Conservation (phyloP, 2,113 vertebrate genomes). For the Lagopus leucura region DNA sequence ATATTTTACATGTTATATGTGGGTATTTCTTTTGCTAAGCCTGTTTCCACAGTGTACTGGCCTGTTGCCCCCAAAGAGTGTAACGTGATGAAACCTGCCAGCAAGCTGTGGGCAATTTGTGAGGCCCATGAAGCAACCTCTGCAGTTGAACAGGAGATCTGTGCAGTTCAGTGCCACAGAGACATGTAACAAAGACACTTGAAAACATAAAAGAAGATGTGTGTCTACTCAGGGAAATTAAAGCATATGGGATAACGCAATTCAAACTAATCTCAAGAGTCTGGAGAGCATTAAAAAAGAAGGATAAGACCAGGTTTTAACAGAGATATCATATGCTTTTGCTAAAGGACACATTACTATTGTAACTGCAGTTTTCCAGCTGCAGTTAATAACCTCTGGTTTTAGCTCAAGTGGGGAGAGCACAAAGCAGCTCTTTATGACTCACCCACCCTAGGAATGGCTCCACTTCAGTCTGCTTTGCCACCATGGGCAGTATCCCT, state of each 20-base stretch:
- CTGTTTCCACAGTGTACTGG: accelerated
- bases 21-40: background rate
- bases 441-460: background rate
- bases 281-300: background rate
- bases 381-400: background rate
- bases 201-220: background rate
- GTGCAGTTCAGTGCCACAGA: background rate
- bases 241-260: background rate
- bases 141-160: background rate
- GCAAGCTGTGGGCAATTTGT: background rate
- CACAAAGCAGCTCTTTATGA: background rate
- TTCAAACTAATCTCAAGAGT: background rate
- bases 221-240: background rate
- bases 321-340: background rate
- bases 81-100: background rate
- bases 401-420: background rate
- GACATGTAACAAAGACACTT: background rate
- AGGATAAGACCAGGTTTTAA: constrained; percentile 3
- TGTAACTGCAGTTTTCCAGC: constrained; percentile 6
- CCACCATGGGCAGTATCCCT: background rate
- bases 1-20: background rate
- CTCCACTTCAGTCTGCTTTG: background rate
- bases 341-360: background rate
- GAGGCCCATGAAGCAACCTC: background rate
- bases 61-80: background rate